phyloP scores from a whole-genome alignment of 2,888 invertebrate species.

The Argyresthia albistria region DNA sequence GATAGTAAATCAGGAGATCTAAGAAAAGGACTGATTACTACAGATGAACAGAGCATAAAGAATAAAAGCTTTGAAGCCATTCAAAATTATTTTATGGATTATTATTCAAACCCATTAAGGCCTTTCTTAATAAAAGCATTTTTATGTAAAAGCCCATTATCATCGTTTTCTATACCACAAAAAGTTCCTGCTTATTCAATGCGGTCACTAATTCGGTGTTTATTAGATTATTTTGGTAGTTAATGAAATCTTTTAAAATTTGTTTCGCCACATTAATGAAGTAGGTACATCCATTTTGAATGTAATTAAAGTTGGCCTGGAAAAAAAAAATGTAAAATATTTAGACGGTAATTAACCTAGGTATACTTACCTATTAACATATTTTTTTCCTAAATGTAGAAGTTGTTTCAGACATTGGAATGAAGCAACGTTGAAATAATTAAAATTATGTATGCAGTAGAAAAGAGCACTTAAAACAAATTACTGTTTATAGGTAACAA shows the following conservation, averaged over 20 bases:
- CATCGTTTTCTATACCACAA: slow-evolving; percentile 51
- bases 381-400: too few relatives aligned
- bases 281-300: too few relatives aligned
- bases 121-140: slow-evolving; percentile 42
- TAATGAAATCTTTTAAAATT: slow-evolving; percentile 28
- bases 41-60: slow-evolving; percentile 41
- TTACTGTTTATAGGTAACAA: background rate
- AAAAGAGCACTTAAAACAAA: background rate
- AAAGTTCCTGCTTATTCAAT: slow-evolving; percentile 30
- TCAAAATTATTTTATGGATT: slow-evolving; percentile 52
- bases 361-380: too few relatives aligned
- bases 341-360: too few relatives aligned
- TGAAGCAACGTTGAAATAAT: too few relatives aligned
- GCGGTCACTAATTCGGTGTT: slow-evolving; percentile 41
- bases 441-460: too few relatives aligned
- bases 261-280: slow-evolving; percentile 6
- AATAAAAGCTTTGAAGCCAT: slow-evolving; percentile 58
- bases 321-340: too few relatives aligned
- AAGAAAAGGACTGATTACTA: slow-evolving; percentile 40
- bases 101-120: slow-evolving; percentile 65
- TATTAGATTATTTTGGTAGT: slow-evolving; percentile 49
- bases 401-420: too few relatives aligned
- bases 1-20: slow-evolving; percentile 54
- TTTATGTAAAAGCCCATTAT: slow-evolving; percentile 60
- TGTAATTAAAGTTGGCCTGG: too few relatives aligned